Base-by-base conservation (phyloP, 1,140 invertebrate genomes). In the Formica exsecta region DNA sequence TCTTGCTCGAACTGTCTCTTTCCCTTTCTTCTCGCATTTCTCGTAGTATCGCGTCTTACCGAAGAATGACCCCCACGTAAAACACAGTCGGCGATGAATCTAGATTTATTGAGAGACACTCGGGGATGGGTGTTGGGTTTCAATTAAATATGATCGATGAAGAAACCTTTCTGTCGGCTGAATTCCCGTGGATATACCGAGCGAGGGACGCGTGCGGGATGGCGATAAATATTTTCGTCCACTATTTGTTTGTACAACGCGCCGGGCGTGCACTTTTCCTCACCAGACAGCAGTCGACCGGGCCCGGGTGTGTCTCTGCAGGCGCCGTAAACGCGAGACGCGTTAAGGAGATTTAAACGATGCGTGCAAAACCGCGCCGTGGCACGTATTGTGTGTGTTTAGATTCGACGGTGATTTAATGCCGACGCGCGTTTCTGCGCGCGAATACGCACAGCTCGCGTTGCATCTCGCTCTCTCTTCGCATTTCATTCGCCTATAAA, bases 91-190 rank as follows among this genome's bases (percentile, higher is more conserved):
- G 81, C 66, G 74, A 25, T 70, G 84, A 90, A 89, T 86, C 73
- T 74, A 88, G 77, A 91, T 91, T 92, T 91, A 90, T 90, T 86
- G 81, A 81, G 83, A 85, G 66, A 71, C 70, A 85, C 64, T 66
- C 71, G 73, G 79, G 41, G 77, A 57, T 79, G 81, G 85, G 89
- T 92, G 87, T 89, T 76, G 90, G 90, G 89, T 93, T 94, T 94
- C 92, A 93, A 92, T 92, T 92, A 92, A 91, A 92, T 89, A 92
- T 92, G 92, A 92, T 92, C 87, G 90, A 92, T 91, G 92, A 91
- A 85, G 81, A 75, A 85, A 75, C 57, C 80, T 64, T 86, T 32
- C 38, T 59, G 36, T 48, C 51, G 44, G 59, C 9, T n/a, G 48
- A 65, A 87, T 90, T 65, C 75, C 32, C 51, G 22, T 38, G 70